Base-by-base conservation (phyloP, 2,797 vertebrate species). In the Coreius guichenoti region DNA sequence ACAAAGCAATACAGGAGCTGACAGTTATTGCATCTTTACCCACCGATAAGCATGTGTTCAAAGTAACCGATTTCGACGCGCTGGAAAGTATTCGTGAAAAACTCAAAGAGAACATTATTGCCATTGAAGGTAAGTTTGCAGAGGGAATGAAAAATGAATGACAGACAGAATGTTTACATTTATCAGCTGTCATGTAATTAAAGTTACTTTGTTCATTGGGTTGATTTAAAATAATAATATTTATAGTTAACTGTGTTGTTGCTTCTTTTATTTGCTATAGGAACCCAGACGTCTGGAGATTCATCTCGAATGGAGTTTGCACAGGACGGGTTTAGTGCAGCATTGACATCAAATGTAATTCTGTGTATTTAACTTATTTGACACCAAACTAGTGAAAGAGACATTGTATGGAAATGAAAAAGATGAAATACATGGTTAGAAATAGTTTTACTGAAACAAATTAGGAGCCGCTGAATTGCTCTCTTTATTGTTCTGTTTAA, bases 301-400 rank as follows among this genome's bases (percentile, higher is more conserved):
- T 81, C 88, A 19, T 83, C 94, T 26, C 90, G 91, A 89, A 86
- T 93, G 91, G 95, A 95, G 90, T 93, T 95, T 93, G 91, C 94
- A 75, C 95, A 96, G 86, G 84, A 87, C 3, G 95, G 95, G 65
- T 95, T 95, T 89, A 94, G 89, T 72, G 93, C 86, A 39, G 92
- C 86, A 14, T 93, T 84, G 61, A 17, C 45, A 0, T 83, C 89
- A 74, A 23, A 26, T 61, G 89, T 88, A 88, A 49, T 54, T 83
- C 19, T 23, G 2, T 63, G 26, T 29, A 29, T 29, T 29, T 63
- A 14, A 65, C 2, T 51, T 33, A 54, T 11, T 12, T 74, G 6
- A 19, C 26, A 74, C 45, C 26, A 74, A 51, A 31, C 45, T 12
- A 61, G n/a, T n/a, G 16, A 49, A 45, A 43, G n/a, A 70, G 0